phyloP scores from a whole-genome alignment of 2,888 invertebrate species.

The Caenorhabditis zanzibari region DNA sequence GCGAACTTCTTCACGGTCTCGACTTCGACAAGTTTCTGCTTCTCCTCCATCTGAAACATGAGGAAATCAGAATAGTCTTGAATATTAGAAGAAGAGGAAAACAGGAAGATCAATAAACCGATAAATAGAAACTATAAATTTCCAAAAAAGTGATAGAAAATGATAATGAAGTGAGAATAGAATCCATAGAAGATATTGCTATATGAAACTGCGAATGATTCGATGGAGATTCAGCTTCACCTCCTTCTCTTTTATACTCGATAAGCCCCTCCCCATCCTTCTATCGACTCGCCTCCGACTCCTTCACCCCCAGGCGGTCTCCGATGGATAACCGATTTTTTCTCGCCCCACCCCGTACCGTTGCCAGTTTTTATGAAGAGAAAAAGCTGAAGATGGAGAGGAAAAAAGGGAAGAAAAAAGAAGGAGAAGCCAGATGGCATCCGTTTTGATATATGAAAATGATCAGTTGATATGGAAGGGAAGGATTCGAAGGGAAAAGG shows the following conservation, averaged over 20 bases:
- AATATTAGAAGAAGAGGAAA: not conserved
- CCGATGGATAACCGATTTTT: conserved; percentile 61
- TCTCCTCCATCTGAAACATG: conserved; percentile 66
- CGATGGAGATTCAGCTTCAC: conserved; percentile 32
- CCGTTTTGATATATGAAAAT: conserved; percentile 53
- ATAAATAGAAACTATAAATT: conserved; percentile 10
- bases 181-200: not conserved
- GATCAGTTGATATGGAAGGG: conserved; percentile 52
- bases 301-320: conserved; percentile 58
- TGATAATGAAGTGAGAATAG: not conserved
- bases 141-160: not conserved
- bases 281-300: conserved; percentile 34
- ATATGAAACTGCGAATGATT: conserved; percentile 6
- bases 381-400: conserved; percentile 9
- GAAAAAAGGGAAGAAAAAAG: not conserved
- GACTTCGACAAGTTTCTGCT: conserved; percentile 78
- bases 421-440: conserved; percentile 41
- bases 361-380: conserved; percentile 55
- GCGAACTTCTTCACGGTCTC: conserved; percentile 81
- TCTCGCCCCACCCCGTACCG: conserved; percentile 61
- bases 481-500: not conserved
- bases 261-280: conserved; percentile 45
- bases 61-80: not conserved
- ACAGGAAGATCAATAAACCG: not conserved
- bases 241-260: conserved; percentile 41